Base-by-base conservation (phyloP, 2,797 vertebrate species). In the Carduelis carduelis region DNA sequence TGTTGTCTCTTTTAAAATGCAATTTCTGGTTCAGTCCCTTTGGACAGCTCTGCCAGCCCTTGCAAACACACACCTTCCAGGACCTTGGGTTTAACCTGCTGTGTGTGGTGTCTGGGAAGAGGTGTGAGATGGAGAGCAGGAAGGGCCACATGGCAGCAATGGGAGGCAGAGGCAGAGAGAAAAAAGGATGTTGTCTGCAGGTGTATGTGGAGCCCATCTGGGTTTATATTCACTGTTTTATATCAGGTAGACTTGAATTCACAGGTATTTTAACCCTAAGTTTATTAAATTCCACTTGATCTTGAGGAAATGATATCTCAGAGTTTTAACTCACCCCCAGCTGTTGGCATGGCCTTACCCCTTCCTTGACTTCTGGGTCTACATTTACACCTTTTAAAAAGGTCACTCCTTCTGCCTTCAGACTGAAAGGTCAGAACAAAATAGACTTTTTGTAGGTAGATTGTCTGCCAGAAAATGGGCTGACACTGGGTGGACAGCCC, bases 21-120 rank as follows among this genome's bases (percentile, higher is more conserved):
- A 34, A 56, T 34, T 56, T 75, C 97, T 97, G 96, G 92, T 96
- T 98, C 95, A 93, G 97, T 95, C 86, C 52, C 59, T 63, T 32
- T 57, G 53, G 80, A 12, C n/a, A 61, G 65, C 88, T 98, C 97
- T 97, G 85, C 70, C 93, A 97, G 71, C 46, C 55, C 76, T 34
- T 59, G 34, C 26, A 50, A 84, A 60, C 59, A 84, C 39, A 44
- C 84, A 83, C 66, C 87, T 96, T 90, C 94, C 87, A 79, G 84
- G 53, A 53, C 59, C 47, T 6, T 5, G 35, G 39, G 53, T 87
- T 80, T 95, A 43, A 59, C 21, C 30, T 43, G 20, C 27, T 28
- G 39, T 12, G 27, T 59, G 66, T 60, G 76, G 22, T 18, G 41
- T 35, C 1, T 10, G 74, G 87, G 41, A n/a, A 34, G 53, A 52